Conservation (phyloP, 1,140 invertebrate genomes). For the Neelides sp. region DNA sequence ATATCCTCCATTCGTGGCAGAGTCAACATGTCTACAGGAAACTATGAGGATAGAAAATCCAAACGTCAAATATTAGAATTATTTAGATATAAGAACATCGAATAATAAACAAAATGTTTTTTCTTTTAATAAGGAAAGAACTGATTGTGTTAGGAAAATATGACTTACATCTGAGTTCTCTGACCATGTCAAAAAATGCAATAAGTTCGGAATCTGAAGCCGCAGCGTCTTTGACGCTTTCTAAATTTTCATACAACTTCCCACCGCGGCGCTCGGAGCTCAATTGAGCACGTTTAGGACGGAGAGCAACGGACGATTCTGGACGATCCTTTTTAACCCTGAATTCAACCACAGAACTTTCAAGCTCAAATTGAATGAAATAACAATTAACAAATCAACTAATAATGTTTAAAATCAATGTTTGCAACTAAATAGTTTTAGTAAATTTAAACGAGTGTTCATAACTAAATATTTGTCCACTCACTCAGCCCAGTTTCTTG, state of each 20-base stretch:
- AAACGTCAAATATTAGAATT: conserved; percentile 15
- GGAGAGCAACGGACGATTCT: conserved; percentile 12
- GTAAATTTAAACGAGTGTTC: too few relatives aligned
- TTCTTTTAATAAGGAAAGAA: too few relatives aligned
- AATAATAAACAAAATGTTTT: conserved; percentile 6
- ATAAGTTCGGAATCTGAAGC: conserved; percentile 57
- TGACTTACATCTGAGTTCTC: conserved; percentile 54
- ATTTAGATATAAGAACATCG: conserved; percentile 14
- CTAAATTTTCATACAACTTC: conserved; percentile 57
- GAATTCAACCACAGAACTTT: too few relatives aligned
- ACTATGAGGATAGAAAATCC: conserved; percentile 38
- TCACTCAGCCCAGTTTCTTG: too few relatives aligned
- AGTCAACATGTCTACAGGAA: conserved; percentile 52
- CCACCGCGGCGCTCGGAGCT: conserved; percentile 30
- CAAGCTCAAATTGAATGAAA: too few relatives aligned
- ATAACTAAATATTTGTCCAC: too few relatives aligned
- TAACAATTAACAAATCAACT: too few relatives aligned
- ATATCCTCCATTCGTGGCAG: conserved; percentile 60
- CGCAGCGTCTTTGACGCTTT: conserved; percentile 46
- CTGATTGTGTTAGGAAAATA: too few relatives aligned
- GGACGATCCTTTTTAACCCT: not conserved
- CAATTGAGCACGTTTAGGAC: not conserved
- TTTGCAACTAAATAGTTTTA: too few relatives aligned
- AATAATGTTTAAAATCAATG: too few relatives aligned
- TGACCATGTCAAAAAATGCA: conserved; percentile 67